Evolutionary conservation across 92 coral and sea anemone species (phyloP), one percentile per base, ranked within the genome.

Genomic region (Siderastrea siderea): DNA sequence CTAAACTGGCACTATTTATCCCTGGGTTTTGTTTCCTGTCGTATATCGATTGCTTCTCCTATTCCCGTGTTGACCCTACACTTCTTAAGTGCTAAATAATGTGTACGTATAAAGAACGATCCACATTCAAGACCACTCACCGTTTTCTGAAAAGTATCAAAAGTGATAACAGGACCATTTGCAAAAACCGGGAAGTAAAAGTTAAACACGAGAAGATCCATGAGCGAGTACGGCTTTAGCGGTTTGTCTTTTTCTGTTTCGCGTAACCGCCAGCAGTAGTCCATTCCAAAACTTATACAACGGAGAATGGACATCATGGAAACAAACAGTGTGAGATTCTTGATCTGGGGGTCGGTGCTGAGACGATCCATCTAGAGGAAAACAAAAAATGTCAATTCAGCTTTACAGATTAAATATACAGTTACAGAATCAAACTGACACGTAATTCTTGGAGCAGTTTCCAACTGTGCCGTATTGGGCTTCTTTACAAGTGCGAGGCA

Each of bases 141-240:
- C 96, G 92, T 91, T 83, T 79, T 89, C 64, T 94, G 91, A 71
- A 98, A 98, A 6, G 90, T 91, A 38, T 91, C 76, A 51, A 90
- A 98, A 2, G 94, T 95, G 58, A 98, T 86, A 10, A 98, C 93
- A 15, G 99, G 99, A 9, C 99, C 99, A 83, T 95, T 98, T 16
- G 92, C 96, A 90, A 96, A 96, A 15, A 98, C 62, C 73, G 99
- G 99, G 3, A 98, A 80, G 78, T 98, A 98, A 64, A 98, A 93
- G 71, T 92, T 98, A 77, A 64, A 98, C 38, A 94, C 93, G 79
- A 98, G 89, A 16, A 96, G 89, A 69, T 98, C 96, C 52, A 95
- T 67, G 17, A 96, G 92, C 5, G 98, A 87, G 75, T 93, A 93
- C 16, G 74, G 84, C 52, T 78, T 70, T 9, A 81, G 61, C 13